phyloP scores from a whole-genome alignment of 1,140 invertebrate species.

The Drosophila dunni region DNA sequence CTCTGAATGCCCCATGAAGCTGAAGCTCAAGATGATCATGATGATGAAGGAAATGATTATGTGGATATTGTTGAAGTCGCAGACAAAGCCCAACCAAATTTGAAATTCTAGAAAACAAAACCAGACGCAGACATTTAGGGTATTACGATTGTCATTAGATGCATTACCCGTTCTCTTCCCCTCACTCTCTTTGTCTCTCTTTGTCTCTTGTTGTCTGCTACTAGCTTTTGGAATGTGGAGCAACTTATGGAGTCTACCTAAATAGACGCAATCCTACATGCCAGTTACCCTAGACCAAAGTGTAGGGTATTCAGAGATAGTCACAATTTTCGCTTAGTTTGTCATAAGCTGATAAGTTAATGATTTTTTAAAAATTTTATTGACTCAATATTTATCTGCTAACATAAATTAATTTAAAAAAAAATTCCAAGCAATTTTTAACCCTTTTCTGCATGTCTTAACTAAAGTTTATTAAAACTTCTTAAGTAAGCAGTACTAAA shows the following conservation, averaged over 20 bases:
- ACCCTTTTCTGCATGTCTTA: no score
- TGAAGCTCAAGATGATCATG: neutral
- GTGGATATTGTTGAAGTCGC: neutral
- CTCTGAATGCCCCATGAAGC: constrained; percentile 13
- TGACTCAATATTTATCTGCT: no score
- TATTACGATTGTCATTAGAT: constrained; percentile 39
- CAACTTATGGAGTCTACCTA: constrained; percentile 1
- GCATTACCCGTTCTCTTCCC: constrained; percentile 29
- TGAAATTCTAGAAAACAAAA: constrained; percentile 37
- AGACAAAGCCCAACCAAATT: constrained; percentile 35
- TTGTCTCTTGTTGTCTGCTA: constrained; percentile 4
- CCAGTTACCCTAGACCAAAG: neutral
- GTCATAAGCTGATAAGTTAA: no score
- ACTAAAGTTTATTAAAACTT: no score
- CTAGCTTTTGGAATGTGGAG: constrained; percentile 28
- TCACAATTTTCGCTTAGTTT: neutral
- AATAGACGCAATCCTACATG: constrained; percentile 23
- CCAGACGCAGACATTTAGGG: constrained; percentile 53
- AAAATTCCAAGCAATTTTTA: no score
- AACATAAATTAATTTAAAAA: no score
- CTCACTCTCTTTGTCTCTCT: neutral
- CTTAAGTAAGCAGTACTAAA: no score
- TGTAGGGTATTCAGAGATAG: neutral
- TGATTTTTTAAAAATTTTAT: no score
- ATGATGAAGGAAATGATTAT: neutral